phyloP scores from a whole-genome alignment of 2,888 invertebrate genomes.

The Luffia ferchaultella region DNA sequence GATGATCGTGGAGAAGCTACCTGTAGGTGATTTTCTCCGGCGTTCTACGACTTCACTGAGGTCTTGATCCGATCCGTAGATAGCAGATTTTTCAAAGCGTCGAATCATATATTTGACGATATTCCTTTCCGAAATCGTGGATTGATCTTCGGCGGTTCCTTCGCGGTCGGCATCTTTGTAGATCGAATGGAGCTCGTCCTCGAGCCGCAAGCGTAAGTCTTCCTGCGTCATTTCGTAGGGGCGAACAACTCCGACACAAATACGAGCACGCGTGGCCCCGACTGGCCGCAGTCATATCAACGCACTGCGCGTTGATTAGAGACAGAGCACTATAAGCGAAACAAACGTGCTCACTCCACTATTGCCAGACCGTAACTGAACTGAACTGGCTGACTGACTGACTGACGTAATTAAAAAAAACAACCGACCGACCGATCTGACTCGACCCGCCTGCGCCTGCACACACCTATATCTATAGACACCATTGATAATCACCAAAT shows the following conservation, averaged over 20 bases:
- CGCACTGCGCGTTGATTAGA: constrained; percentile 21
- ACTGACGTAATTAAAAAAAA: constrained; percentile 13
- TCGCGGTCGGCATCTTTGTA: constrained; percentile 35
- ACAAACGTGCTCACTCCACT: constrained; percentile 36
- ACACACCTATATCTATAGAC: not conserved
- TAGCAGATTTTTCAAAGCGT: constrained; percentile 45
- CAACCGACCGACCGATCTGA: too few relatives aligned
- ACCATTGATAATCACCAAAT: too few relatives aligned
- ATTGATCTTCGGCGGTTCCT: constrained; percentile 22
- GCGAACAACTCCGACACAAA: constrained; percentile 17
- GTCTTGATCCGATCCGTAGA: constrained; percentile 27
- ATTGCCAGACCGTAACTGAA: constrained; percentile 24
- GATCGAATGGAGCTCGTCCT: constrained; percentile 37
- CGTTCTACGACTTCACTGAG: constrained; percentile 45
- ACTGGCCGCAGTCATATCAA: constrained; percentile 45
- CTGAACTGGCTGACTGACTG: constrained; percentile 25
- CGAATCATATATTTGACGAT: constrained; percentile 53
- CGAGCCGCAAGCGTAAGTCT: constrained; percentile 34
- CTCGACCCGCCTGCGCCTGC: not conserved
- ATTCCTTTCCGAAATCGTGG: constrained; percentile 39
- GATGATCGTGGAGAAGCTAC: constrained; percentile 47
- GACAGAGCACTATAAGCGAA: not conserved
- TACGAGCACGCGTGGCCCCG: constrained; percentile 30
- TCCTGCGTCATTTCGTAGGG: constrained; percentile 49
- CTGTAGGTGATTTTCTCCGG: constrained; percentile 35